phyloP scores from a whole-genome alignment of 1,140 invertebrate genomes.

The Sitobion miscanthi region DNA sequence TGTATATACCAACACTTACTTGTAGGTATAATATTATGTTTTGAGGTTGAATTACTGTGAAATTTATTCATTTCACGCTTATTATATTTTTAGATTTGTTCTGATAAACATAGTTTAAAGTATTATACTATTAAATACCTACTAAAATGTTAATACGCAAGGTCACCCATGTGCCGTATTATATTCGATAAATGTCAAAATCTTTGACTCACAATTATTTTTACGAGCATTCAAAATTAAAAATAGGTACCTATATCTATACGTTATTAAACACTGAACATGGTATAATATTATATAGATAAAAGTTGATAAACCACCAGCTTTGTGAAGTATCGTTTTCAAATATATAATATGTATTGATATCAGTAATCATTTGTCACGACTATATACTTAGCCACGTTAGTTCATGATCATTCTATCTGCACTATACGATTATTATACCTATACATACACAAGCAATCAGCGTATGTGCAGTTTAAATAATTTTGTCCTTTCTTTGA shows the following conservation, averaged over 20 bases:
- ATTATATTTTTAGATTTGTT: background rate
- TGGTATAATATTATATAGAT: background rate
- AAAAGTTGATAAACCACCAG: background rate
- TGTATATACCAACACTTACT: background rate
- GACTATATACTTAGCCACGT: background rate
- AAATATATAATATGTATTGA: background rate
- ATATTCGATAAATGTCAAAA: slow-evolving; percentile 10
- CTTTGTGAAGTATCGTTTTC: background rate
- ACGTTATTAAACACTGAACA: background rate
- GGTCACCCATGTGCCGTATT: background rate
- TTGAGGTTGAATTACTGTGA: background rate
- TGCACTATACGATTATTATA: background rate
- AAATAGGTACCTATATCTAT: background rate
- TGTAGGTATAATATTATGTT: background rate
- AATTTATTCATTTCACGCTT: slow-evolving; percentile 9
- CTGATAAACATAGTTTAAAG: background rate
- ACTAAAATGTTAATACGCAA: slow-evolving; percentile 2
- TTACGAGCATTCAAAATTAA: background rate
- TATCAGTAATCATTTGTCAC: background rate
- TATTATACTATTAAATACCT: background rate
- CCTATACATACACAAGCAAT: background rate
- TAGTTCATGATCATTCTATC: background rate
- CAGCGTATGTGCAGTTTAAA: background rate
- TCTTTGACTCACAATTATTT: background rate
- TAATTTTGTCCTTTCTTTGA: background rate